Conservation (phyloP, 2,113 vertebrate genomes). For the Vulpes vulpes region DNA sequence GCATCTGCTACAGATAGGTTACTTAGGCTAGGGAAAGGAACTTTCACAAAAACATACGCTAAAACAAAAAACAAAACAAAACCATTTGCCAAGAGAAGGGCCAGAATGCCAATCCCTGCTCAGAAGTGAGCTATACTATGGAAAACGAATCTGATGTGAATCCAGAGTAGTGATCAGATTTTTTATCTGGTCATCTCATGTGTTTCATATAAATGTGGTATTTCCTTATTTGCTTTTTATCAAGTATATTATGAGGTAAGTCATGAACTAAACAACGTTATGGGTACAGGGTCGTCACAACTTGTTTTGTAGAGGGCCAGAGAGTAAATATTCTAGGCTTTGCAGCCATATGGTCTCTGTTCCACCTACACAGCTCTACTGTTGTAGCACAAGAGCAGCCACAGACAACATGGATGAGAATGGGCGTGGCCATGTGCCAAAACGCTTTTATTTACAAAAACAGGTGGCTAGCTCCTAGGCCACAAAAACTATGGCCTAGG, state of each 20-base stretch:
- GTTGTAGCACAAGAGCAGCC: neutral
- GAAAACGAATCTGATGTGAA: neutral
- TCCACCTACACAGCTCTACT: neutral
- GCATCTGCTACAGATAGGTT: neutral
- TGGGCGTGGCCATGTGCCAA: neutral
- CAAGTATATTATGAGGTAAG: neutral
- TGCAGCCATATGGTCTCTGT: neutral
- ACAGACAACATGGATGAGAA: neutral
- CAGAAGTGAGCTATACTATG: neutral
- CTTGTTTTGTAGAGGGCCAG: neutral
- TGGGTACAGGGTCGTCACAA: neutral
- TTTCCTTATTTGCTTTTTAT: neutral
- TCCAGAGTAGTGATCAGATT: neutral
- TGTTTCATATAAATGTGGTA: neutral
- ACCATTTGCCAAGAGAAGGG: neutral
- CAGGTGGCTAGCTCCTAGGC: neutral
- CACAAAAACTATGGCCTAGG: neutral
- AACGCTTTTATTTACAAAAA: neutral
- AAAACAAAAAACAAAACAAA: no score
- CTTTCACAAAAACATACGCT: neutral
- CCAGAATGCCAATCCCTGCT: neutral
- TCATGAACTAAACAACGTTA: neutral
- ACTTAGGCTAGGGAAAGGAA: neutral
- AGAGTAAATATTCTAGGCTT: neutral
- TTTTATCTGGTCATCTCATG: neutral